Conservation (phyloP, 2,888 invertebrate species). For the Pegoplata infirma region DNA sequence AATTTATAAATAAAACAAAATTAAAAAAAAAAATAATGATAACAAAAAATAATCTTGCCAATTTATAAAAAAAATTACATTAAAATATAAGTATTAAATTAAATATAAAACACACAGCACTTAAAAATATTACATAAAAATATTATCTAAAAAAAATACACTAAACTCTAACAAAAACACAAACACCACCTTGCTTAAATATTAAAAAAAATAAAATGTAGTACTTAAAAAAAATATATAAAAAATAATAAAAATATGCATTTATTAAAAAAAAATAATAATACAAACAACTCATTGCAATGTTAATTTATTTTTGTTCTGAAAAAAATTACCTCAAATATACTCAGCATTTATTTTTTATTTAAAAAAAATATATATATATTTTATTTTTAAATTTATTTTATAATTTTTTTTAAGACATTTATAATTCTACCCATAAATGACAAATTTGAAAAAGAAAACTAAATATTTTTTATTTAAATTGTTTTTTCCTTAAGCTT, state of each 20-base stretch:
- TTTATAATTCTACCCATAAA: slow-evolving; percentile 1
- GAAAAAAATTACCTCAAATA: slow-evolving; percentile 57
- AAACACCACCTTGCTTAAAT: slow-evolving; percentile 44
- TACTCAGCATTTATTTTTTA: slow-evolving; percentile 57
- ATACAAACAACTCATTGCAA: slow-evolving; percentile 3
- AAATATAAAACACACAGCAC: slow-evolving; percentile 42
- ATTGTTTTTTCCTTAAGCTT: slow-evolving; percentile 42
- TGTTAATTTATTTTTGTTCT: slow-evolving; percentile 28
- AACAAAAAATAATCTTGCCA: slow-evolving; percentile 58
- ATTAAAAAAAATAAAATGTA: slow-evolving; percentile 35
- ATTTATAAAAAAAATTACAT: slow-evolving; percentile 19
- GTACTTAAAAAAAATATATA: slow-evolving; percentile 48
- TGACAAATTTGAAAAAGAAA: slow-evolving; percentile 18
- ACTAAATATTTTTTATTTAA: slow-evolving; percentile 12
- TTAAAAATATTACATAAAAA: slow-evolving; percentile 11
- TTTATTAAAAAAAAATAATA: slow-evolving; percentile 51
- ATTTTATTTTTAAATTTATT: background rate
- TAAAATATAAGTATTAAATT: slow-evolving; percentile 35
- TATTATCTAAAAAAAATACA: background rate
- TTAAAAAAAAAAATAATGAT: too few relatives aligned
- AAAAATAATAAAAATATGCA: slow-evolving; percentile 34
- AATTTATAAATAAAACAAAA: slow-evolving; percentile 17
- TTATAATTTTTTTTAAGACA: slow-evolving; percentile 21
- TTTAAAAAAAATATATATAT: background rate
- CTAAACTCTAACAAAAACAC: slow-evolving; percentile 8